These are phyloP conservation scores for Eueides isabella DNA, from an alignment of 1,140 invertebrate species.

Conservation along the genomic window DNA sequence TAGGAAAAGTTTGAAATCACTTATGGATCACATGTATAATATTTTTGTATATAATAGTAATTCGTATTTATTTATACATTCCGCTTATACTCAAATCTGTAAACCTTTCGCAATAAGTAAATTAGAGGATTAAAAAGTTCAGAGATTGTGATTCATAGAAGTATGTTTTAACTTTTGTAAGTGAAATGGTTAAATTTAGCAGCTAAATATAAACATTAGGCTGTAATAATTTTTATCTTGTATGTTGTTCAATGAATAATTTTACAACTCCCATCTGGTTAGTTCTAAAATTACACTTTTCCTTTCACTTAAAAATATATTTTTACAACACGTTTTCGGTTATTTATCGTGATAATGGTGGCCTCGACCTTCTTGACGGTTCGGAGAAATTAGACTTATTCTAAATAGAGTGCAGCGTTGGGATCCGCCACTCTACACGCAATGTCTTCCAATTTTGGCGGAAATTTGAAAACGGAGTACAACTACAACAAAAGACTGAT, in stretches of 20 bases:
- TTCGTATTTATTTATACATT: too few species aligned
- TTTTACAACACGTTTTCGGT: not conserved
- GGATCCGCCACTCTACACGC: too few species aligned
- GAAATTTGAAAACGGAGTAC: too few species aligned
- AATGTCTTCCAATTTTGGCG: too few species aligned
- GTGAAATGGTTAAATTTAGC: not conserved
- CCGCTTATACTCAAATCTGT: not conserved
- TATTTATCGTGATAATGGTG: too few species aligned
- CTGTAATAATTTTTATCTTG: not conserved
- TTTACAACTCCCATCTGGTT: not conserved
- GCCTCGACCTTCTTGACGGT: too few species aligned
- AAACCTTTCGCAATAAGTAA: not conserved
- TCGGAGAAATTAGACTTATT: too few species aligned
- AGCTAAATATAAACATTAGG: not conserved
- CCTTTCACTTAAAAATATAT: not conserved
- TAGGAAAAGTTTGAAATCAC: too few species aligned
- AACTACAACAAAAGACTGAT: too few species aligned
- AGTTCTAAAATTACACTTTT: not conserved
- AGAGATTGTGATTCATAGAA: not conserved
- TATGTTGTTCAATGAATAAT: not conserved
- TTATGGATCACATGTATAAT: too few species aligned
- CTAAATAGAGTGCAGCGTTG: too few species aligned
- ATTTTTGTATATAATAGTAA: too few species aligned
- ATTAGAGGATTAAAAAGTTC: not conserved
- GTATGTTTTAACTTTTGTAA: not conserved